Evolutionary conservation across 2,888 invertebrate genomes (phyloP).

Genomic region (Orthosia incerta): DNA sequence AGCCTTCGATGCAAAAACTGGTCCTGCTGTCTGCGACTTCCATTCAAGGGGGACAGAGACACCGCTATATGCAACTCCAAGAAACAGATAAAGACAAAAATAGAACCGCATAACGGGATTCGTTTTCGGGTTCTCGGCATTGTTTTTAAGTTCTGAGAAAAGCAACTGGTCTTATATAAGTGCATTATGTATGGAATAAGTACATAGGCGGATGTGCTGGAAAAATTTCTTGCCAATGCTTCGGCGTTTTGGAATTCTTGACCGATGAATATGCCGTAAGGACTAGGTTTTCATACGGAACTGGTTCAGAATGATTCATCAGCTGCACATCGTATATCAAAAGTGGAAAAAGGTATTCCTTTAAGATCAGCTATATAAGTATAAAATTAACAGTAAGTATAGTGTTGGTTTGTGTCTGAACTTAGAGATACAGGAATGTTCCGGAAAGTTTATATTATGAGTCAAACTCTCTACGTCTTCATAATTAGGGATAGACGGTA

Average conservation of each 20-base stretch:
- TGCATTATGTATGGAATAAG: constrained; percentile 29
- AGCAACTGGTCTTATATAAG: constrained; percentile 60
- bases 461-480: not conserved
- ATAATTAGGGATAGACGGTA: not conserved
- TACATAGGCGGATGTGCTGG: constrained; percentile 44
- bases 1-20: constrained; percentile 82
- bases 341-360: constrained; percentile 4
- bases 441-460: not conserved
- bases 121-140: constrained; percentile 71
- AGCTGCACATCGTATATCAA: constrained; percentile 7
- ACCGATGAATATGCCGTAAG: constrained; percentile 36
- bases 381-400: not conserved
- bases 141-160: constrained; percentile 68
- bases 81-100: constrained; percentile 73
- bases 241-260: constrained; percentile 49
- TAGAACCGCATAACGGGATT: constrained; percentile 83
- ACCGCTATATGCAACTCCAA: constrained; percentile 55
- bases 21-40: constrained; percentile 85
- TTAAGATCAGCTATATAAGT: not conserved
- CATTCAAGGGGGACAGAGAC: constrained; percentile 86
- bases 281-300: constrained; percentile 40
- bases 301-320: constrained; percentile 39
- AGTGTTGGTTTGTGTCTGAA: not conserved
- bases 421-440: not conserved
- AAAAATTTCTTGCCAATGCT: constrained; percentile 30